phyloP scores from a whole-genome alignment of 1,140 invertebrate genomes.

The Drosophila pseudoananassae region DNA sequence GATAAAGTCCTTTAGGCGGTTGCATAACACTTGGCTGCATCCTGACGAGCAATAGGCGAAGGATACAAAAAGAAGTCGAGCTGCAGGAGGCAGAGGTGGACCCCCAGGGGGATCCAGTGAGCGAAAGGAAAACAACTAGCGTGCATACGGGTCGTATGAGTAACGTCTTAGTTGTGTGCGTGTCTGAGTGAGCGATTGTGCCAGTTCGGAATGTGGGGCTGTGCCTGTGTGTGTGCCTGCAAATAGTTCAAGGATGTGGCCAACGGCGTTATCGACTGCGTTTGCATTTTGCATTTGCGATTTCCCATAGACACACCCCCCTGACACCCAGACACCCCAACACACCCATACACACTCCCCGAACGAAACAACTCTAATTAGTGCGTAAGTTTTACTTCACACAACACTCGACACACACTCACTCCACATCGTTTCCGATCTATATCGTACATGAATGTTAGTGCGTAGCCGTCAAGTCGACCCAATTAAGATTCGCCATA shows the following conservation, averaged over 20 bases:
- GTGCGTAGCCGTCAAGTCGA: slow-evolving; percentile 33
- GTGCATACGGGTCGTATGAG: slow-evolving; percentile 78
- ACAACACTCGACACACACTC: slow-evolving; percentile 17
- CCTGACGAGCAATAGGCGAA: slow-evolving; percentile 25
- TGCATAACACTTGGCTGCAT: slow-evolving; percentile 81
- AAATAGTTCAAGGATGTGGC: slow-evolving; percentile 52
- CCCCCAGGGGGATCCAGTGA: too few relatives aligned
- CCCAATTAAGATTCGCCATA: slow-evolving; percentile 63
- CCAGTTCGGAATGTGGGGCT: slow-evolving; percentile 8
- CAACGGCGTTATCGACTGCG: slow-evolving; percentile 65
- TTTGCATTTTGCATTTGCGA: slow-evolving; percentile 58
- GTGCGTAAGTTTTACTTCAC: slow-evolving; percentile 57
- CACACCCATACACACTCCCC: slow-evolving; percentile 9
- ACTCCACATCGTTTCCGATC: slow-evolving; percentile 32
- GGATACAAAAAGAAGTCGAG: slow-evolving; percentile 3
- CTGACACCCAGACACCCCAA: slow-evolving; percentile 5
- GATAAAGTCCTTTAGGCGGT: slow-evolving; percentile 82
- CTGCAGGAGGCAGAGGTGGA: slow-evolving; percentile 3
- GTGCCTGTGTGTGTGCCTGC: slow-evolving; percentile 5
- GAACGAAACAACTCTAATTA: slow-evolving; percentile 45
- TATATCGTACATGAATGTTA: slow-evolving; percentile 39
- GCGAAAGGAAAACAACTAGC: slow-evolving; percentile 63
- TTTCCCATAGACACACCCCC: slow-evolving; percentile 12
- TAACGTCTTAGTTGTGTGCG: slow-evolving; percentile 72
- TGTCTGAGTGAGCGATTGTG: slow-evolving; percentile 24